Percentiles rank a stretch among this genome's conserved stretches.
Conservation (phyloP, 2,113 vertebrate species). For the Dromiciops gliroides region DNA sequence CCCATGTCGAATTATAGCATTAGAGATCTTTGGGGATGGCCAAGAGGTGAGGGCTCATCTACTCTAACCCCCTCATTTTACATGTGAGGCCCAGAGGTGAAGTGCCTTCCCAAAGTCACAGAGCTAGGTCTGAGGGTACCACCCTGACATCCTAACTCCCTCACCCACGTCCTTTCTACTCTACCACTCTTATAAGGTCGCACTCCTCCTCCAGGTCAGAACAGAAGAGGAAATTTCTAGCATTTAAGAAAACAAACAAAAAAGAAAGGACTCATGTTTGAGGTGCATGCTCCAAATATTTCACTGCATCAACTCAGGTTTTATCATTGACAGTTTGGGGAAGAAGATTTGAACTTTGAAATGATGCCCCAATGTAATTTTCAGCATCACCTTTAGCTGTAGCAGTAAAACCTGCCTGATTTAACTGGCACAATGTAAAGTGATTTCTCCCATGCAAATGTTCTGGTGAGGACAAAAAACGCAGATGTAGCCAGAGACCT, state of each 20-base stretch:
- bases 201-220: background rate
- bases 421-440: slow-evolving; percentile 37
- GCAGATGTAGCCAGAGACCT: background rate
- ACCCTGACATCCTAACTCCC: too few species aligned
- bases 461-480: slow-evolving; percentile 39
- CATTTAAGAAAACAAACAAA: background rate
- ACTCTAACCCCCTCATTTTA: background rate
- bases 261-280: background rate
- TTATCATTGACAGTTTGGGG: slow-evolving; percentile 23
- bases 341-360: background rate
- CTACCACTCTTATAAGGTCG: background rate
- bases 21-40: too few species aligned
- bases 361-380: slow-evolving; percentile 11
- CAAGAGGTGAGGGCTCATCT: too few species aligned
- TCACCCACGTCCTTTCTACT: too few species aligned
- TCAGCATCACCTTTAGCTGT: background rate
- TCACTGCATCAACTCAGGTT: slow-evolving; percentile 12
- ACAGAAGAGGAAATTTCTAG: background rate
- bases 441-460: slow-evolving; percentile 12
- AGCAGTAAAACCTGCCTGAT: background rate
- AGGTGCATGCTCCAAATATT: background rate
- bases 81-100: background rate
- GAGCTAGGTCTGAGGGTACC: too few species aligned
- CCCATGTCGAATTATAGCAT: too few species aligned
- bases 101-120: too few species aligned